Evolutionary conservation across 2,888 invertebrate genomes (phyloP).

Genomic region (Metalampra italica): DNA sequence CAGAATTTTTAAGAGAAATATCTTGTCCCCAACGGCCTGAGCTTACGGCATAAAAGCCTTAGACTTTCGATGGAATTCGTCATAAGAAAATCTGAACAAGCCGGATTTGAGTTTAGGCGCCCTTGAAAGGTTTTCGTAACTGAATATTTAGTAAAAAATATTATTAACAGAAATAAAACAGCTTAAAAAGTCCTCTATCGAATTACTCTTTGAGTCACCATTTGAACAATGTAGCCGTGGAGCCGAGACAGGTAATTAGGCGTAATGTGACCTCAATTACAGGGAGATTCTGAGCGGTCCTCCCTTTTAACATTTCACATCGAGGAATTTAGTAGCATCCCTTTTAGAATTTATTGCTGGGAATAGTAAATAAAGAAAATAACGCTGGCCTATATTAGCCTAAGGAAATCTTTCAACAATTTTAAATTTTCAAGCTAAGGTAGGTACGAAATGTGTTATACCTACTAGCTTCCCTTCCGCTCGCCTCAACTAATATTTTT

Average conservation of each 20-base stretch:
- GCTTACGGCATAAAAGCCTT: conserved; percentile 30
- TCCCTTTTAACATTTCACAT: conserved; percentile 16
- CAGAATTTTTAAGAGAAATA: conserved; percentile 39
- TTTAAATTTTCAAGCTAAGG: background rate
- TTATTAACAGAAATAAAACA: background rate
- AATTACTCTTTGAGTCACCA: background rate
- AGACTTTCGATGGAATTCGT: conserved; percentile 35
- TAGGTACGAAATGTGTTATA: no score
- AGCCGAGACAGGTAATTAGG: conserved; percentile 15
- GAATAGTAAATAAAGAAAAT: conserved; percentile 18
- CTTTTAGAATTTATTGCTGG: conserved; percentile 17
- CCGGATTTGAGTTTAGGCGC: background rate
- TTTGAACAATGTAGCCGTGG: background rate
- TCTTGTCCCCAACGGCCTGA: conserved; percentile 33
- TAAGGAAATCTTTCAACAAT: background rate
- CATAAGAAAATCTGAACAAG: conserved; percentile 25
- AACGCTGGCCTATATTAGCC: conserved; percentile 3
- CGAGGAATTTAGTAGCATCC: conserved; percentile 19
- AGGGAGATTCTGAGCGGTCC: conserved; percentile 12
- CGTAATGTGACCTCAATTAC: conserved; percentile 21
- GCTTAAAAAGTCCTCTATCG: background rate
- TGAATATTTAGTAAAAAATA: background rate
- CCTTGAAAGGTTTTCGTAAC: background rate
- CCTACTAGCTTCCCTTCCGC: no score
- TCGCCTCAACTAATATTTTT: no score